Evolutionary conservation across 2,888 invertebrate species (phyloP).

Genomic region (Thalpophila matura): DNA sequence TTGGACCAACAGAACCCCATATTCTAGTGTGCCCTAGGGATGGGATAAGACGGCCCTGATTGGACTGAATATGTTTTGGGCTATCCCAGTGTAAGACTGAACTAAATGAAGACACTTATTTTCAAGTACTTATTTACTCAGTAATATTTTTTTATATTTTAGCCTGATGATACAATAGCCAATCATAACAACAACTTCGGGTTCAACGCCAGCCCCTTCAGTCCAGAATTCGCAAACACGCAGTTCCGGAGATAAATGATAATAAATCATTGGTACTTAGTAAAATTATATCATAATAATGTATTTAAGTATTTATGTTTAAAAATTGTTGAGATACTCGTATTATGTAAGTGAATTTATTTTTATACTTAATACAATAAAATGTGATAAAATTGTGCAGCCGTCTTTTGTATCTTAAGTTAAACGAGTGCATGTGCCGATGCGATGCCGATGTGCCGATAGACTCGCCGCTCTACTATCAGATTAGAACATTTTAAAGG

Average conservation of each 20-base stretch:
- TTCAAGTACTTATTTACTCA: no score
- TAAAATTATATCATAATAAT: not conserved
- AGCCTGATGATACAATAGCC: constrained; percentile 58
- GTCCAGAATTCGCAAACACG: constrained; percentile 74
- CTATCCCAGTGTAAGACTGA: no score
- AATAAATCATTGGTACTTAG: not conserved
- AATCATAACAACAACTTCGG: constrained; percentile 82
- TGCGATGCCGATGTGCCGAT: no score
- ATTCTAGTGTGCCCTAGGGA: no score
- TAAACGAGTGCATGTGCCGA: no score
- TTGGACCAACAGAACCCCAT: no score
- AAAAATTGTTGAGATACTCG: constrained; percentile 38
- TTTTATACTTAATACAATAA: constrained; percentile 2
- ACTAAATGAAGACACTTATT: no score
- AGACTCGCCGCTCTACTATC: no score
- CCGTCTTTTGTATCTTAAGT: constrained; percentile 5
- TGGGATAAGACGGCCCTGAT: no score
- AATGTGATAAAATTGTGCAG: constrained; percentile 10
- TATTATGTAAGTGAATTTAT: constrained; percentile 35
- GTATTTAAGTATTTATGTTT: not conserved
- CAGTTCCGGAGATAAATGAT: constrained; percentile 60
- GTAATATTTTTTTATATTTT: constrained; percentile 7
- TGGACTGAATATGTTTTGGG: no score
- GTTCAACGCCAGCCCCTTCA: constrained; percentile 80
- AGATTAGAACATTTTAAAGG: no score